Base-by-base conservation (phyloP, 1,140 invertebrate genomes). In the Daktulosphaira vitifoliae region DNA sequence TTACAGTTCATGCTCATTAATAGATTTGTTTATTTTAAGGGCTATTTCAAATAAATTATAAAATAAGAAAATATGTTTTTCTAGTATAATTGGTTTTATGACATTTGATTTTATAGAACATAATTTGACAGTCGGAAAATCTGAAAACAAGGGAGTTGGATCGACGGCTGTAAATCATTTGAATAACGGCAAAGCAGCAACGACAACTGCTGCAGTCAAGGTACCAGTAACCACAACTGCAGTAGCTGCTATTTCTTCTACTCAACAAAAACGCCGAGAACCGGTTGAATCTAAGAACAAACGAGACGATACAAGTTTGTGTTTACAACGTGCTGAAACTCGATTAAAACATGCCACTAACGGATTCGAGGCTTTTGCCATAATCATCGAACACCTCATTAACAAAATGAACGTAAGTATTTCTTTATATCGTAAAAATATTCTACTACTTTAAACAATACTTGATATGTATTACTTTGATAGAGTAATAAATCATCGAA, bases 341-440 rank as follows among this genome's bases (percentile, higher is more conserved):
- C 65, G 64, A 54, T 62, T 72, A 65, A 66, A 71, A 46, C 73
- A 74, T 38, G 70, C 74, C 39, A 75, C 79, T 23, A 70, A 73
- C 8, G 78, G 81, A 23, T 78, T 84, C 8, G 82, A 87, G 72
- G 85, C 84, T 0, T 74, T 88, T 23, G 83, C 83, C 16, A 80
- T 86, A 20, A 78, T 86, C 29, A 79, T 87, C 46, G 83, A 86
- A 71, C 84, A 87, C 74, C 76, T 87, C 52, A 83, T 84, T 66
- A 81, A 81, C 72, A 79, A 84, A 73, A 85, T 88, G 75, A 81
- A 81, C 77, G 26, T 52, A 16, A 39, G 8, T 18, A 50, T 8
- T n/a, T n/a, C n/a, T n/a, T n/a, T n/a, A n/a, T n/a, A n/a, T n/a
- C n/a, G n/a, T n/a, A n/a, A n/a, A n/a, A n/a, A n/a, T n/a, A n/a